Conservation (phyloP, 2,113 vertebrate genomes). For the Phodopus roborovskii region DNA sequence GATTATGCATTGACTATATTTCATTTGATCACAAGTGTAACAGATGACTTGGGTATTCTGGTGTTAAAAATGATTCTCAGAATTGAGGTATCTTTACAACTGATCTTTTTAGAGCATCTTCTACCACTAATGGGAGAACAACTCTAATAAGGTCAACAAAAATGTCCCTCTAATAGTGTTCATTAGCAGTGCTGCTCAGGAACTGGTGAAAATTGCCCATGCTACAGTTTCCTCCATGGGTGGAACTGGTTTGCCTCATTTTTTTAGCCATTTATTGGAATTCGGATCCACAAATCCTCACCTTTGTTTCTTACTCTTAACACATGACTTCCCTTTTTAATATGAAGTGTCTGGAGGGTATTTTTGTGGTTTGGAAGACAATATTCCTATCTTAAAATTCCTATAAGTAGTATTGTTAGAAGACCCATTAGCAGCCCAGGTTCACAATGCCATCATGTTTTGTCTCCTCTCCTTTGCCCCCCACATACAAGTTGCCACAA, state of each 20-base stretch:
- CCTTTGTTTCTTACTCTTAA: not conserved
- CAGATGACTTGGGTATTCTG: slow-evolving; percentile 49
- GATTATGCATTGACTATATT: slow-evolving; percentile 33
- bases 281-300: slow-evolving; percentile 44
- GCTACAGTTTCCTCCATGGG: not conserved
- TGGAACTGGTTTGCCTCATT: slow-evolving; percentile 39
- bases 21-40: slow-evolving; percentile 50
- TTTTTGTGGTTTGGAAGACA: slow-evolving; percentile 40
- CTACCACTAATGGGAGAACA: slow-evolving; percentile 61
- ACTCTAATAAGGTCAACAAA: slow-evolving; percentile 71
- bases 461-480: slow-evolving; percentile 33
- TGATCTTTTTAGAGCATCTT: slow-evolving; percentile 43
- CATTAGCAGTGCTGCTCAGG: slow-evolving; percentile 15
- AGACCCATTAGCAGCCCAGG: not conserved
- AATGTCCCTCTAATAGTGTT: slow-evolving; percentile 68
- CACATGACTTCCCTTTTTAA: slow-evolving; percentile 1
- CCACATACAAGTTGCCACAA: not conserved
- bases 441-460: not conserved
- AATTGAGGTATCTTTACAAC: slow-evolving; percentile 53
- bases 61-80: slow-evolving; percentile 30
- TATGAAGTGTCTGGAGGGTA: slow-evolving; percentile 9
- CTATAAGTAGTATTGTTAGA: slow-evolving; percentile 4
- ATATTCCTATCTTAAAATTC: slow-evolving; percentile 18
- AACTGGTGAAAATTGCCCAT: slow-evolving; percentile 1
- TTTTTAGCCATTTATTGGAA: slow-evolving; percentile 55